Evolutionary conservation across 2,888 invertebrate genomes (phyloP).

Genomic region (Amblyjoppa proteus): DNA sequence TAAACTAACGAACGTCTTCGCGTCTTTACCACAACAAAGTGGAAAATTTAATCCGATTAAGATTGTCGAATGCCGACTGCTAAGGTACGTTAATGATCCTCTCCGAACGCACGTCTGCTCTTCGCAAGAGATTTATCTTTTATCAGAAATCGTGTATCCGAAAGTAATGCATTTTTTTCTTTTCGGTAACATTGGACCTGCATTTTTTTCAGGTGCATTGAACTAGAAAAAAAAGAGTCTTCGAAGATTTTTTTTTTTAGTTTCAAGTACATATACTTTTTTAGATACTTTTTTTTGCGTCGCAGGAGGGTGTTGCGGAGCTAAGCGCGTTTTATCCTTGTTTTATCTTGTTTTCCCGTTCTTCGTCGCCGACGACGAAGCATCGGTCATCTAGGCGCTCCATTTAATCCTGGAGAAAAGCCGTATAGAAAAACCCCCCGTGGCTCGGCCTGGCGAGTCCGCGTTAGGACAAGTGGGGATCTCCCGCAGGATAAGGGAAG

Average conservation of each 20-base stretch:
- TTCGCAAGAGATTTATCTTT: neutral
- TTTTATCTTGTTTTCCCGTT: constrained; percentile 83
- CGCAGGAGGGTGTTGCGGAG: constrained; percentile 27
- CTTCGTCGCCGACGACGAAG: constrained; percentile 68
- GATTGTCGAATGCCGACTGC: constrained; percentile 14
- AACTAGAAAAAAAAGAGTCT: neutral
- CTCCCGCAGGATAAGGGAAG: constrained; percentile 79
- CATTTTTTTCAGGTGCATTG: neutral
- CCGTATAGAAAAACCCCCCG: constrained; percentile 63
- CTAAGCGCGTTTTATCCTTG: constrained; percentile 81
- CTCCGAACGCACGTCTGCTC: neutral
- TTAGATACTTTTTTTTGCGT: neutral
- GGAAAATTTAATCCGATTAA: constrained; percentile 76
- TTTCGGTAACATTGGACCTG: too few species aligned
- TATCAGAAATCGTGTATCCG: neutral
- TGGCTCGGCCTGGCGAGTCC: constrained; percentile 57
- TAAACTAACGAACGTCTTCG: constrained; percentile 81
- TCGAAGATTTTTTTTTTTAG: constrained; percentile 6
- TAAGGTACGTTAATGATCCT: neutral
- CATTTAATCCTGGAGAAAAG: constrained; percentile 84
- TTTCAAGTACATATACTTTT: neutral
- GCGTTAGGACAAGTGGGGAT: constrained; percentile 76
- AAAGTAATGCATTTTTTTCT: neutral
- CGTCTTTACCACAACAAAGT: constrained; percentile 79
- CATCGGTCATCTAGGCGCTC: constrained; percentile 84